Evolutionary conservation across 2,797 vertebrate genomes (phyloP).

Genomic region (Glyptemys insculpta): DNA sequence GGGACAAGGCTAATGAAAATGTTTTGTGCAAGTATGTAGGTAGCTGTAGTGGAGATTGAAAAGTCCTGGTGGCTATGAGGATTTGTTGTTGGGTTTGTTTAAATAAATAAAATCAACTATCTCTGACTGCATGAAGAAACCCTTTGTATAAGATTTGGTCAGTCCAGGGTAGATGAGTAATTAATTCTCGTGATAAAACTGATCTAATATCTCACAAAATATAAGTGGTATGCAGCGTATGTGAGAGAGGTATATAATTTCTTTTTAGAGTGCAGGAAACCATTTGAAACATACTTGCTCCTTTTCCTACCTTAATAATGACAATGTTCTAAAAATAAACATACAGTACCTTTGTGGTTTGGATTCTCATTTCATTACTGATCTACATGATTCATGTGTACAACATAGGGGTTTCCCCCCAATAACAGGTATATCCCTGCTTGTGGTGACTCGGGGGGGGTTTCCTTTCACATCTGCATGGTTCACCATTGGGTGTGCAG

Average conservation of each 20-base stretch:
- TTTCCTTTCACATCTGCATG: conserved; percentile 46
- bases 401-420: conserved; percentile 52
- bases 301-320: not conserved
- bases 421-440: conserved; percentile 26
- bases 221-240: not conserved
- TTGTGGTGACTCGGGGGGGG: conserved; percentile 44
- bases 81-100: not conserved
- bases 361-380: conserved; percentile 57
- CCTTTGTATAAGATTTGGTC: not conserved
- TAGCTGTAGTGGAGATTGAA: not conserved
- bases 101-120: not conserved
- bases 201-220: not conserved
- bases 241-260: not conserved
- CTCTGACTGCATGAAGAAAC: not conserved
- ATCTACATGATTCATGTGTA: conserved; percentile 50
- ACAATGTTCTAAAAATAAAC: not conserved
- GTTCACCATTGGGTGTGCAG: not conserved
- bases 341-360: conserved; percentile 49
- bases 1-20: not conserved
- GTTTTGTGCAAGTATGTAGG: not conserved
- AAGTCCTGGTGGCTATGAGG: no score
- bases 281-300: not conserved
- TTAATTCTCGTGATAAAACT: not conserved
- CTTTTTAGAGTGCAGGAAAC: accelerated
- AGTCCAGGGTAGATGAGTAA: not conserved